A percentile compares a stretch with the other conserved stretches of the same genome.
These are phyloP conservation scores for Danio aesculapii DNA, from an alignment of 2,797 vertebrate species.

Conservation along the genomic window DNA sequence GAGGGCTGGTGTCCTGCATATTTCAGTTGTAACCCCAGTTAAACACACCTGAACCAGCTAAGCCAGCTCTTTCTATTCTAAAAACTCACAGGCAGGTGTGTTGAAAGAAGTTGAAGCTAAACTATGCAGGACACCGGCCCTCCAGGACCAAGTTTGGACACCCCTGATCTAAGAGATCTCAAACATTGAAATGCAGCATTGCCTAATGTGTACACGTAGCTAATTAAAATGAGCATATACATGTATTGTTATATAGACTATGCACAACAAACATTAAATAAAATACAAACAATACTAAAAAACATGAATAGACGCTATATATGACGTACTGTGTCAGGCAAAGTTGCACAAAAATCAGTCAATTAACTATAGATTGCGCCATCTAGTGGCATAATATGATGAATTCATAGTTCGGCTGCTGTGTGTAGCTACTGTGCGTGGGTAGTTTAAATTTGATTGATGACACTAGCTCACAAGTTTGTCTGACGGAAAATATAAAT, in stretches of 20 bases:
- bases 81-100: no score
- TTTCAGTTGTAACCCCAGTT: no score
- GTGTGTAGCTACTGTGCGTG: no score
- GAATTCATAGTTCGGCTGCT: background rate
- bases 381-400: slow-evolving; percentile 45
- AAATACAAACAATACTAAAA: background rate
- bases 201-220: background rate
- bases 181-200: background rate
- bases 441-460: background rate
- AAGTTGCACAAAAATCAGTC: slow-evolving; percentile 26
- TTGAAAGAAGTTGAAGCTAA: no score
- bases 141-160: no score
- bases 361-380: slow-evolving; percentile 40
- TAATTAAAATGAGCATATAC: background rate
- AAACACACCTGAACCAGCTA: no score
- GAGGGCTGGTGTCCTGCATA: no score
- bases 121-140: no score
- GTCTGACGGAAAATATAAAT: background rate
- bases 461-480: no score
- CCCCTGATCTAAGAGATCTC: no score
- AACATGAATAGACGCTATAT: background rate
- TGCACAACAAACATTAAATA: background rate
- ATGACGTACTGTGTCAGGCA: background rate
- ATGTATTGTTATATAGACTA: background rate
- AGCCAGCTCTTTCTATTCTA: no score